Evolutionary conservation across 2,888 invertebrate species (phyloP).

Genomic region (Lycia hirtaria): DNA sequence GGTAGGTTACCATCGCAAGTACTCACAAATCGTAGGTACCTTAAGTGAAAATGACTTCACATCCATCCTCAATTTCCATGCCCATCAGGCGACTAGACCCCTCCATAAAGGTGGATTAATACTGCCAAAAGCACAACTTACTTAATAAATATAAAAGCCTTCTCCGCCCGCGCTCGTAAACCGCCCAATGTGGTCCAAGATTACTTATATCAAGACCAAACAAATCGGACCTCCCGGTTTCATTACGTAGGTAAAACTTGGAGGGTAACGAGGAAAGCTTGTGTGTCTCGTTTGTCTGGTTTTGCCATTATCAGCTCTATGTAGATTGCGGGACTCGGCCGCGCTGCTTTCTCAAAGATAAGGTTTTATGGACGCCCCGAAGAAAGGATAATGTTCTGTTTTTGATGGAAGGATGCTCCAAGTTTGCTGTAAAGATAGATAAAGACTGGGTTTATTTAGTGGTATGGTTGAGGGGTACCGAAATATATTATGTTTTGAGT

Average conservation of each 20-base stretch:
- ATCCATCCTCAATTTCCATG: conserved; percentile 36
- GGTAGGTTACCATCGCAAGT: too few relatives aligned
- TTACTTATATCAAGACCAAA: conserved; percentile 77
- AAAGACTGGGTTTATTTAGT: conserved; percentile 41
- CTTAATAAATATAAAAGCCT: conserved; percentile 86
- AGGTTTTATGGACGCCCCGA: conserved; percentile 75
- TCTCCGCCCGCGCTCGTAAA: conserved; percentile 81
- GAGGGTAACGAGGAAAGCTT: conserved; percentile 50
- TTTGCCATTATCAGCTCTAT: conserved; percentile 81
- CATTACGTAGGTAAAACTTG: conserved; percentile 59
- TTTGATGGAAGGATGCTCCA: conserved; percentile 73
- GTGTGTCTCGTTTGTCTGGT: conserved; percentile 59
- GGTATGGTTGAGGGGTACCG: not conserved
- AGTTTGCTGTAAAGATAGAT: conserved; percentile 72
- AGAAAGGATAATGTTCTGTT: conserved; percentile 83
- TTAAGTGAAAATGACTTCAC: conserved; percentile 27
- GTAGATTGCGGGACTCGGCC: conserved; percentile 79
- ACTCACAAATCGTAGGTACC: too few relatives aligned
- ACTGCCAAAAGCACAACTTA: conserved; percentile 84
- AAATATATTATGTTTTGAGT: too few relatives aligned
- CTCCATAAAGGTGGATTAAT: conserved; percentile 85
- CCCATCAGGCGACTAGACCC: conserved; percentile 70
- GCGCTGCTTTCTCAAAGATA: conserved; percentile 81
- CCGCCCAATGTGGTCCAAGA: conserved; percentile 82
- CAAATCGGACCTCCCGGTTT: conserved; percentile 64